phyloP scores from a whole-genome alignment of 2,113 vertebrate genomes.

The Dryoscopus gambensis region DNA sequence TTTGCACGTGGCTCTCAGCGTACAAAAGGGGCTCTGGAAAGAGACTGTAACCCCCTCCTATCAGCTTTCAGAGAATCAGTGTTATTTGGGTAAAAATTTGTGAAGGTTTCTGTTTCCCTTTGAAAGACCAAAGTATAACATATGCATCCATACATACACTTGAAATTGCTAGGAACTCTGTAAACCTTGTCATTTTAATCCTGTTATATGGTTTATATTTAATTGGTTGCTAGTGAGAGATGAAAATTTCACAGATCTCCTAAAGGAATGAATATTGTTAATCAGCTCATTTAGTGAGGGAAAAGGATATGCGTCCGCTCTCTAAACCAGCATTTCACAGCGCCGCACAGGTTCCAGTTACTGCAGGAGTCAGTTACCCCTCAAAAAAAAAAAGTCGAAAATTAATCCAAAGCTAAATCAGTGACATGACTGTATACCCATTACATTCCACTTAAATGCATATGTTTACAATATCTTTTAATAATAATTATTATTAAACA shows the following conservation, averaged over 20 bases:
- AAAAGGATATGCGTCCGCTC: conserved; percentile 31
- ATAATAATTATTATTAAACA: conserved; percentile 85
- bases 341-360: conserved; percentile 46
- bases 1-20: not conserved
- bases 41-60: not conserved
- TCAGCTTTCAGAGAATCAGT: not conserved
- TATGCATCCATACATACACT: not conserved
- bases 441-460: conserved; percentile 75
- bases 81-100: not conserved
- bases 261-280: conserved; percentile 48
- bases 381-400: conserved; percentile 51
- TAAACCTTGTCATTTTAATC: not conserved
- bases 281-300: conserved; percentile 55
- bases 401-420: conserved; percentile 66
- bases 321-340: conserved; percentile 55
- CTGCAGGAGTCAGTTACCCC: conserved; percentile 53
- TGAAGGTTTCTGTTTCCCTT: not conserved
- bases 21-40: not conserved
- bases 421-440: conserved; percentile 63
- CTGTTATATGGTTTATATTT: not conserved
- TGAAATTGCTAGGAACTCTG: not conserved
- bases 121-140: not conserved
- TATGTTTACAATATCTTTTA: conserved; percentile 81
- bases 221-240: conserved; percentile 58
- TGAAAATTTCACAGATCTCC: conserved; percentile 36